Percentiles rank a stretch among this genome's conserved stretches.
Evolutionary conservation across 2,888 invertebrate genomes (phyloP).

Genomic region (Parnassius smintheus): DNA sequence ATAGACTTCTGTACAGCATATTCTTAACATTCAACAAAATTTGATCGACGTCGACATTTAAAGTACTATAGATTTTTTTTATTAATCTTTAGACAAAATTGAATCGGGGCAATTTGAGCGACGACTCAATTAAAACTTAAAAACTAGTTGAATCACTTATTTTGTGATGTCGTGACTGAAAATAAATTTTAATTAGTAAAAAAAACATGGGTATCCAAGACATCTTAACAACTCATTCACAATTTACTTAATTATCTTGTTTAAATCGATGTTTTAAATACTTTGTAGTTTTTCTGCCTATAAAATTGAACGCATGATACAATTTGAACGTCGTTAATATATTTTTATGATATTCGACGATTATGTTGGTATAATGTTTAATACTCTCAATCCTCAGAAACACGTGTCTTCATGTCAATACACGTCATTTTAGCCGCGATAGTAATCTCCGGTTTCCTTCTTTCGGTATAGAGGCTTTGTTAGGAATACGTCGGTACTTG

Average conservation of each 20-base stretch:
- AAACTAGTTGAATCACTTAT: not conserved
- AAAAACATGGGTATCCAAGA: not conserved
- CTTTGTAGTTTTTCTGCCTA: no score
- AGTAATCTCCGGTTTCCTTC: not conserved
- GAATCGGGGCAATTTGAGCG: not conserved
- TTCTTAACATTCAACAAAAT: conserved; percentile 10
- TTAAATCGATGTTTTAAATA: no score
- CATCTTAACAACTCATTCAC: not conserved
- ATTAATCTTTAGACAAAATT: conserved; percentile 4
- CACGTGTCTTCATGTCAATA: not conserved
- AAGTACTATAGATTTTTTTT: conserved; percentile 4
- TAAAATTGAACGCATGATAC: no score
- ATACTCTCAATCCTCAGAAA: not conserved
- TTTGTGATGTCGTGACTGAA: not conserved
- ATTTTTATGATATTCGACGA: no score
- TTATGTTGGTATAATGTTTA: not conserved
- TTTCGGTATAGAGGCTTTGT: conserved; percentile 2
- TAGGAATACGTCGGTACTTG: not conserved
- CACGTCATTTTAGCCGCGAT: not conserved
- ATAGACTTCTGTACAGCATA: conserved; percentile 12
- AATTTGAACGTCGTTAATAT: no score
- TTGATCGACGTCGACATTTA: not conserved
- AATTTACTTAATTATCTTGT: no score
- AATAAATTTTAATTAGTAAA: not conserved
- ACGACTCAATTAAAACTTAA: not conserved